Percentiles rank a stretch among this genome's conserved stretches.
Evolutionary conservation across 2,888 invertebrate species (phyloP).

Genomic region (Chrysodeixis includens): DNA sequence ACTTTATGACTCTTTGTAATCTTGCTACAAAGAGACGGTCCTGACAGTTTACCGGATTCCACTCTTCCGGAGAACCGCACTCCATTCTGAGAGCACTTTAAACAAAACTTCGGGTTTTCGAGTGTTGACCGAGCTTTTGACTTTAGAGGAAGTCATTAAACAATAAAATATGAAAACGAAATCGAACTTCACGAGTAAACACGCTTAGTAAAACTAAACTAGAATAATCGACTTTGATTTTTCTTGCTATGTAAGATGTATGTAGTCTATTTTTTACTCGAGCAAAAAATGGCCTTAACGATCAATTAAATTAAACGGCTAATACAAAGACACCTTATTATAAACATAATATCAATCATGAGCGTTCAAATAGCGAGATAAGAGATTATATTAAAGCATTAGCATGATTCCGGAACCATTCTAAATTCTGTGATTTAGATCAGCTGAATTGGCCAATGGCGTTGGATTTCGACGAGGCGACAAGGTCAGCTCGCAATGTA

Average conservation of each 20-base stretch:
- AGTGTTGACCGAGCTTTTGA: conserved; percentile 52
- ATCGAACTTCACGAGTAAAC: conserved; percentile 16
- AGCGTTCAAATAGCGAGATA: conserved; percentile 9
- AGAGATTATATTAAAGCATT: conserved; percentile 18
- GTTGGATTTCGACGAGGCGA: conserved; percentile 51
- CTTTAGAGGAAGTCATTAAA: conserved; percentile 50
- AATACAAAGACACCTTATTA: conserved; percentile 1
- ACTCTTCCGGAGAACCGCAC: conserved; percentile 62
- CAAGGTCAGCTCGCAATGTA: conserved; percentile 66
- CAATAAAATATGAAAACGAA: conserved; percentile 28
- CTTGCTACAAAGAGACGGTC: conserved; percentile 66
- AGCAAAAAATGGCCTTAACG: not conserved
- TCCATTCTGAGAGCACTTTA: conserved; percentile 54
- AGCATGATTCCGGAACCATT: conserved; percentile 58
- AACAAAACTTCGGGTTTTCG: conserved; percentile 49
- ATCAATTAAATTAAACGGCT: not conserved
- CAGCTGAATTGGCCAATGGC: conserved; percentile 58
- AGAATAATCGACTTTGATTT: not conserved
- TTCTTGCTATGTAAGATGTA: not conserved
- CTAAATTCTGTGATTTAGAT: conserved; percentile 57
- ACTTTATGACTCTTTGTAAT: conserved; percentile 71
- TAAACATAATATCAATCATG: conserved; percentile 14
- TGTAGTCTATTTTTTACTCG: not conserved
- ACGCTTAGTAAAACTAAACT: conserved; percentile 2
- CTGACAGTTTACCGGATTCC: conserved; percentile 62